These are phyloP conservation scores for Aspidiotus rigidus DNA, from an alignment of 2,888 invertebrate species.

Conservation along the genomic window DNA sequence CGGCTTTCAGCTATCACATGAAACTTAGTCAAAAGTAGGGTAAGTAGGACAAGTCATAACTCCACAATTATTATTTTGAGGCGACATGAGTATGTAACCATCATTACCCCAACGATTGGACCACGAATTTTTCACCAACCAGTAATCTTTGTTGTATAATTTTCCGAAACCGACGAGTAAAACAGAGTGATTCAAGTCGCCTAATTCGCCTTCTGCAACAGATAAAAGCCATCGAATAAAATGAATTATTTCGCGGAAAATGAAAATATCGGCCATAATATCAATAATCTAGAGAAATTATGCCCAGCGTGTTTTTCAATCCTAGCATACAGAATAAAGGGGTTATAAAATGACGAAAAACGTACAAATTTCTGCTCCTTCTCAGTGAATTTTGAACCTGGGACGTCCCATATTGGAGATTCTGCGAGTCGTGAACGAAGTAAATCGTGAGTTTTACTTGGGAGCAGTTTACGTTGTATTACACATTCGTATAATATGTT, in stretches of 20 bases:
- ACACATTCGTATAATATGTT: too few relatives aligned
- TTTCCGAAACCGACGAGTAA: constrained; percentile 85
- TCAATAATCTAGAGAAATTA: background rate
- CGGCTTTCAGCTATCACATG: too few relatives aligned
- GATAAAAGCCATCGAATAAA: constrained; percentile 9
- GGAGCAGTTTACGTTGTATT: too few relatives aligned
- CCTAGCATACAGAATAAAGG: too few relatives aligned
- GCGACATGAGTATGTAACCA: constrained; percentile 86
- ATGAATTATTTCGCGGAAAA: background rate
- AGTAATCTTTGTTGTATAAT: constrained; percentile 73
- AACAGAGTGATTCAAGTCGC: constrained; percentile 83
- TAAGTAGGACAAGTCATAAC: constrained; percentile 81
- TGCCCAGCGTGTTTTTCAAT: too few relatives aligned
- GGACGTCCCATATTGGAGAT: too few relatives aligned
- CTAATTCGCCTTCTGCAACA: constrained; percentile 60
- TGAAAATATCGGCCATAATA: background rate
- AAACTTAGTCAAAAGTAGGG: constrained; percentile 44
- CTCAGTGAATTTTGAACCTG: too few relatives aligned
- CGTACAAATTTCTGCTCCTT: too few relatives aligned
- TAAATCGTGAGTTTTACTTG: too few relatives aligned
- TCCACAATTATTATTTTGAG: constrained; percentile 85
- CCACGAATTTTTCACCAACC: constrained; percentile 95
- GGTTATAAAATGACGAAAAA: too few relatives aligned
- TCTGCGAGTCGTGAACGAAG: too few relatives aligned
- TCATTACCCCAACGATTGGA: constrained; percentile 96